Evolutionary conservation across 1,140 invertebrate genomes (phyloP).

Genomic region (Drosophila varians): DNA sequence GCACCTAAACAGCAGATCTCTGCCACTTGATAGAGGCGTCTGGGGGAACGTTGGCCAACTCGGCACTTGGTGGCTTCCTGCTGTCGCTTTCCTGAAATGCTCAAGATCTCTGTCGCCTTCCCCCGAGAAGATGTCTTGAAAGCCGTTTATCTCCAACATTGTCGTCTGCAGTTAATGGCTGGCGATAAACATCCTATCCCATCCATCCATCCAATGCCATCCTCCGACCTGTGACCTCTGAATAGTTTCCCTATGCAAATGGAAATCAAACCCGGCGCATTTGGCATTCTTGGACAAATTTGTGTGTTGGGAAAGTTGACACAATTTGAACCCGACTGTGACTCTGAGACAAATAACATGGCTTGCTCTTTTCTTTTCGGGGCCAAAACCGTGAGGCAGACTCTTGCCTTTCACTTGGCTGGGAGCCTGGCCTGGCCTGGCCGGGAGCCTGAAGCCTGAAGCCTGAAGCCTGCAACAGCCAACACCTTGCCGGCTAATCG

Average conservation of each 20-base stretch:
- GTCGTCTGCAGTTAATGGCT: conserved; percentile 72
- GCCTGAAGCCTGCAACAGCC: conserved; percentile 15
- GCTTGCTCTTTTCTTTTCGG: conserved; percentile 1
- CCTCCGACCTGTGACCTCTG: background rate
- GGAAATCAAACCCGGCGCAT: conserved; percentile 37
- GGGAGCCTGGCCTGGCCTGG: background rate
- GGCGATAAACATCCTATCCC: conserved; percentile 43
- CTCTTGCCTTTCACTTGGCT: conserved; percentile 64
- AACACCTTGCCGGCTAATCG: conserved; percentile 69
- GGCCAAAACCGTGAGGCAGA: conserved; percentile 70
- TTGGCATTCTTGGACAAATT: conserved; percentile 53
- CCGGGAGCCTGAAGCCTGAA: conserved; percentile 18
- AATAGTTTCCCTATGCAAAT: conserved; percentile 28
- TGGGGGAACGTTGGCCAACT: no score
- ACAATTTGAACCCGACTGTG: conserved; percentile 55
- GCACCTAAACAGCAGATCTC: conserved; percentile 60
- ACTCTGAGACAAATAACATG: conserved; percentile 20
- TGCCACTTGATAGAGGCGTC: conserved; percentile 46
- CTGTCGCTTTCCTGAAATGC: background rate
- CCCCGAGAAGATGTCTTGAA: background rate
- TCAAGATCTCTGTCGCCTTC: conserved; percentile 19
- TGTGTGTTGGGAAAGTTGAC: conserved; percentile 71
- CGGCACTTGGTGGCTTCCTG: conserved; percentile 37
- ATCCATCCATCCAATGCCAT: no score
- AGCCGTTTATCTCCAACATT: conserved; percentile 58